Conservation (phyloP, 2,113 vertebrate genomes). For the Elaphurus davidianus region DNA sequence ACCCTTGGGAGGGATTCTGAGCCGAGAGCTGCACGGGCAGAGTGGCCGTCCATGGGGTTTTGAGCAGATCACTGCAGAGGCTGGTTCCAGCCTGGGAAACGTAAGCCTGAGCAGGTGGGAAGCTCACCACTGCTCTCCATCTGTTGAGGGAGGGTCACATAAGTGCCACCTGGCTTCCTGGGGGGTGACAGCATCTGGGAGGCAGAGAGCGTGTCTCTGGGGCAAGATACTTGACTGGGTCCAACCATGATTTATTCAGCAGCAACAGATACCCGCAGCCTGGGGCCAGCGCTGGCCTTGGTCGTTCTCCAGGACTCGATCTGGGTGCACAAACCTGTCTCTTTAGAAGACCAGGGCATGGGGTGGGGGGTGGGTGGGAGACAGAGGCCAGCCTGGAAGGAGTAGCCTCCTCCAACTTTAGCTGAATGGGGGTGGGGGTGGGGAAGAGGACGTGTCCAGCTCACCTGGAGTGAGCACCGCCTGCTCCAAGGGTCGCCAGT, state of each 20-base stretch:
- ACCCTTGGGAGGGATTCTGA: not conserved
- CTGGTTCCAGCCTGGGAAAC: slow-evolving; percentile 22
- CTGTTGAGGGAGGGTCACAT: slow-evolving; percentile 25
- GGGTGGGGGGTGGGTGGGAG: not conserved
- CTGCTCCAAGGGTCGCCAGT: rapidly evolving
- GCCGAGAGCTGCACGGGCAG: rapidly evolving
- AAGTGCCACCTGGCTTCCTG: slow-evolving; percentile 37
- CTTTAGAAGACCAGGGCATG: not conserved
- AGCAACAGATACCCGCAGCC: slow-evolving; percentile 28
- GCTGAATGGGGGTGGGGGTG: not conserved
- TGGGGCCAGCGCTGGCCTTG: not conserved
- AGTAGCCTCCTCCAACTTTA: not conserved
- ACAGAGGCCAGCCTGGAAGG: not conserved
- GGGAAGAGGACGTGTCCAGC: no score
- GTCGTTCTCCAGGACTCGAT: not conserved
- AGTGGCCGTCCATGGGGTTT: not conserved
- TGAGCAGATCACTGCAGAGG: rapidly evolving
- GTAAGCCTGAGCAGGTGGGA: slow-evolving; percentile 13
- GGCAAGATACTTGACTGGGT: not conserved
- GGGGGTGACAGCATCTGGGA: slow-evolving; percentile 57
- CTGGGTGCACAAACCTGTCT: not conserved
- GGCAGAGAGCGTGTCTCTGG: not conserved
- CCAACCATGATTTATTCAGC: slow-evolving; percentile 64
- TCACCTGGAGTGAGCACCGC: not conserved
- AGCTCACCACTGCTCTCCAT: not conserved